Conservation (phyloP, 2,888 invertebrate genomes). For the Limnephilus rhombicus region DNA sequence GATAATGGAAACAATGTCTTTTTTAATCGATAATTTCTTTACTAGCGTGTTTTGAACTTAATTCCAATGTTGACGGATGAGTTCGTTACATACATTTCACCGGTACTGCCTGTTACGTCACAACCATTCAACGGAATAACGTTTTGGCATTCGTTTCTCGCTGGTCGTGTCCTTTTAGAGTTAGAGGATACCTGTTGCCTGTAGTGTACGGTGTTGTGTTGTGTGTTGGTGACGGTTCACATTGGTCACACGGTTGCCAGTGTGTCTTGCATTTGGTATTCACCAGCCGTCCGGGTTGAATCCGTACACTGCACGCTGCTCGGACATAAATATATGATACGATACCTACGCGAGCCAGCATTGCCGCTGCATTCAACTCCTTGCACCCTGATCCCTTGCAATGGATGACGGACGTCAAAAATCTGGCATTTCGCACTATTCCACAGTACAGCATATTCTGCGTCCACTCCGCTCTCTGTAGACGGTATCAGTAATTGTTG, state of each 20-base stretch:
- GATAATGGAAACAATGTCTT: not conserved
- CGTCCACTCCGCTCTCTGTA: too few species aligned
- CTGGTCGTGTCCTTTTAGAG: constrained; percentile 63
- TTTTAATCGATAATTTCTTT: not conserved
- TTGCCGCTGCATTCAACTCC: constrained; percentile 17
- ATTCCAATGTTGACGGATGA: constrained; percentile 24
- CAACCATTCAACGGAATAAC: constrained; percentile 57
- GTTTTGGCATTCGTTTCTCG: constrained; percentile 65
- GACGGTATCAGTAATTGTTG: too few species aligned
- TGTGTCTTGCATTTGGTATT: constrained; percentile 57
- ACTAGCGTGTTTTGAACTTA: not conserved
- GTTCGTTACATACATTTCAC: constrained; percentile 5
- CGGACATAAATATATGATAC: not conserved
- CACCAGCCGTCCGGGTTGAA: constrained; percentile 51
- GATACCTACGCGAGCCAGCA: not conserved
- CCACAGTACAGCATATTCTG: not conserved
- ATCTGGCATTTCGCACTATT: not conserved
- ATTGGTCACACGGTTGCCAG: constrained; percentile 62
- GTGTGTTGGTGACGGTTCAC: constrained; percentile 56
- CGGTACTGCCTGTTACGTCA: constrained; percentile 51
- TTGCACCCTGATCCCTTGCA: not conserved
- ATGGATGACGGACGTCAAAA: constrained; percentile 12
- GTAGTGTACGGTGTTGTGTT: constrained; percentile 53
- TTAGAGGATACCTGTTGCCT: constrained; percentile 59
- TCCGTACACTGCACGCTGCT: constrained; percentile 51